Conservation (phyloP, 1,140 invertebrate species). For the Musca vetustissima region DNA sequence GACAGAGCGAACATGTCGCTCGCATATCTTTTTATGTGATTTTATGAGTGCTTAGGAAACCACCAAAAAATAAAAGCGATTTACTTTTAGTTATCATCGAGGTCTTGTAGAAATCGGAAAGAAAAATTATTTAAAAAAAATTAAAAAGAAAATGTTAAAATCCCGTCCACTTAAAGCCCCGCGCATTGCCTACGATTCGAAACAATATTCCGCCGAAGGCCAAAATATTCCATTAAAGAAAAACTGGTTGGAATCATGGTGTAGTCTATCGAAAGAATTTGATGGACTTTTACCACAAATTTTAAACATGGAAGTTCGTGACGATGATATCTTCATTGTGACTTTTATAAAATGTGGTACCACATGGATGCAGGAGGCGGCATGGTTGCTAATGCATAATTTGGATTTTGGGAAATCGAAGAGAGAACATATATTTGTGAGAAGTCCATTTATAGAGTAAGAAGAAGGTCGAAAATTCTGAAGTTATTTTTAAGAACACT, state of each 20-base stretch:
- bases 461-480: not conserved
- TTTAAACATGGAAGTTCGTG: slow-evolving; percentile 36
- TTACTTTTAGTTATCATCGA: too few species aligned
- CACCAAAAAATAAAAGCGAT: too few species aligned
- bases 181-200: not conserved
- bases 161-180: too few species aligned
- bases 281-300: not conserved
- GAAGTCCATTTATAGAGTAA: slow-evolving; percentile 57
- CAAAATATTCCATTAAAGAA: slow-evolving; percentile 2
- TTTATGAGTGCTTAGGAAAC: too few species aligned
- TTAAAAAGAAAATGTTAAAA: not conserved
- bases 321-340: slow-evolving; percentile 58
- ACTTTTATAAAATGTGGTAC: slow-evolving; percentile 59
- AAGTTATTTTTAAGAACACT: not conserved
- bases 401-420: slow-evolving; percentile 56
- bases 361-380: slow-evolving; percentile 68
- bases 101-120: too few species aligned
- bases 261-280: not conserved
- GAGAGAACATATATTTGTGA: slow-evolving; percentile 62
- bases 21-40: too few species aligned
- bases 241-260: not conserved
- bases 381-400: slow-evolving; percentile 64
- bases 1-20: too few species aligned
- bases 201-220: not conserved
- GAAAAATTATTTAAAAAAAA: too few species aligned